Conservation (phyloP, 2,113 vertebrate species). For the Lepus timidus region DNA sequence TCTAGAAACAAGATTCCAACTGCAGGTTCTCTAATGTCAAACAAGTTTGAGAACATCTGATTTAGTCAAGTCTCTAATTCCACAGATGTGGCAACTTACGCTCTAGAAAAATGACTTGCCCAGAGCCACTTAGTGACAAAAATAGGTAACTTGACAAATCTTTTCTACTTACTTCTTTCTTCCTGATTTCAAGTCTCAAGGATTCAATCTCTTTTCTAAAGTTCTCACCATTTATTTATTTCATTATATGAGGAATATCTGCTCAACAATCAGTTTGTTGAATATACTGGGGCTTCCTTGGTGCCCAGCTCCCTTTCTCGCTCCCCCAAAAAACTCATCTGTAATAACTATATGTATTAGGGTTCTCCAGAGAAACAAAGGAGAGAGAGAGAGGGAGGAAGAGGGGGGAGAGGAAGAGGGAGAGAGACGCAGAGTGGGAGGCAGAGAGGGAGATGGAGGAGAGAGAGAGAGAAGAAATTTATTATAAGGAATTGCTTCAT, state of each 20-base stretch:
- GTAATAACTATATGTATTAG: not conserved
- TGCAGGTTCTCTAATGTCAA: not conserved
- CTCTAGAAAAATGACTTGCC: not conserved
- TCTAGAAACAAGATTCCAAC: not conserved
- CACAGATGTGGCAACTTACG: not conserved
- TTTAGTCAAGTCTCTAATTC: not conserved
- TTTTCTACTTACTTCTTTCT: not conserved
- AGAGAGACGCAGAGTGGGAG: not conserved
- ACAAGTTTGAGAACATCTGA: not conserved
- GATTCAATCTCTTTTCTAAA: not conserved
- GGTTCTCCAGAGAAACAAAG: not conserved
- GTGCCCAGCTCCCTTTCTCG: not conserved
- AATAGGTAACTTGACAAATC: not conserved
- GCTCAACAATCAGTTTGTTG: not conserved
- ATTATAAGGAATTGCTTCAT: not conserved
- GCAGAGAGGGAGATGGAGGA: not conserved
- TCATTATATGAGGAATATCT: not conserved
- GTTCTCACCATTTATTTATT: not conserved
- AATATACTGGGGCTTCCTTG: not conserved
- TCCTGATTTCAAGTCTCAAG: not conserved
- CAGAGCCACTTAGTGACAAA: constrained; percentile 2
- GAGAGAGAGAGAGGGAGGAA: too few relatives aligned
- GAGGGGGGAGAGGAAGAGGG: too few relatives aligned
- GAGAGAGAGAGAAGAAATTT: too few relatives aligned
- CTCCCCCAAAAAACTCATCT: not conserved